Percentiles rank a stretch among this genome's conserved stretches.
phyloP scores from a whole-genome alignment of 2,888 invertebrate genomes.

The Ornithoptera priamus region DNA sequence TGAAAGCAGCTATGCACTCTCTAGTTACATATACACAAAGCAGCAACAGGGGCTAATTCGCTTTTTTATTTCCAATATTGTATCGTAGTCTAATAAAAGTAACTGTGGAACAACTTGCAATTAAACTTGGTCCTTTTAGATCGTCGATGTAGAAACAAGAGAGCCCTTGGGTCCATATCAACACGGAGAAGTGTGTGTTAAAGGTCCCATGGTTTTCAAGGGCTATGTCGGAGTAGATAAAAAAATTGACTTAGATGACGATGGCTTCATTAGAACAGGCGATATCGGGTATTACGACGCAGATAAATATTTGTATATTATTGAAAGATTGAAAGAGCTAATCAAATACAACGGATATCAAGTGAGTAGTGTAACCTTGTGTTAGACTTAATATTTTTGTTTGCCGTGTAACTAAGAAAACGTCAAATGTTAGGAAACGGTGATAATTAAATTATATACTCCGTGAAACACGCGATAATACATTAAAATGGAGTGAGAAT shows the following conservation, averaged over 20 bases:
- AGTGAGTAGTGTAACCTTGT: constrained; percentile 82
- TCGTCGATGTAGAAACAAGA: constrained; percentile 56
- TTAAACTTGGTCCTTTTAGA: constrained; percentile 39
- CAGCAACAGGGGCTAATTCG: too few species aligned
- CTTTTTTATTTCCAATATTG: too few species aligned
- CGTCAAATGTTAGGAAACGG: too few species aligned
- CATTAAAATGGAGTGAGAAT: too few species aligned
- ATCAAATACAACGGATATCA: constrained; percentile 73
- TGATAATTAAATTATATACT: too few species aligned
- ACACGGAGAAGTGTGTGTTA: constrained; percentile 57
- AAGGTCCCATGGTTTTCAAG: constrained; percentile 52
- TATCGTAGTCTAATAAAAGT: too few species aligned
- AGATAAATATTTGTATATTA: constrained; percentile 38
- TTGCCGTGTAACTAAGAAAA: too few species aligned
- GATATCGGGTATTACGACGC: constrained; percentile 42
- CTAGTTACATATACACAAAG: too few species aligned
- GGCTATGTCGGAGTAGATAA: constrained; percentile 48
- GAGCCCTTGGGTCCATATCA: constrained; percentile 46
- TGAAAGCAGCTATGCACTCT: too few species aligned
- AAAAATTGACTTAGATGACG: constrained; percentile 34
- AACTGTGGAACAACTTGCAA: too few species aligned
- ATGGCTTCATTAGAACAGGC: constrained; percentile 40
- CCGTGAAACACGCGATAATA: too few species aligned
- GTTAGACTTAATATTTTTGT: constrained; percentile 73
- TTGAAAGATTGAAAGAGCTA: constrained; percentile 40